Percentiles rank a stretch among this genome's conserved stretches.
Evolutionary conservation across 1,140 invertebrate species (phyloP).

Genomic region (Drosophila baimaii): DNA sequence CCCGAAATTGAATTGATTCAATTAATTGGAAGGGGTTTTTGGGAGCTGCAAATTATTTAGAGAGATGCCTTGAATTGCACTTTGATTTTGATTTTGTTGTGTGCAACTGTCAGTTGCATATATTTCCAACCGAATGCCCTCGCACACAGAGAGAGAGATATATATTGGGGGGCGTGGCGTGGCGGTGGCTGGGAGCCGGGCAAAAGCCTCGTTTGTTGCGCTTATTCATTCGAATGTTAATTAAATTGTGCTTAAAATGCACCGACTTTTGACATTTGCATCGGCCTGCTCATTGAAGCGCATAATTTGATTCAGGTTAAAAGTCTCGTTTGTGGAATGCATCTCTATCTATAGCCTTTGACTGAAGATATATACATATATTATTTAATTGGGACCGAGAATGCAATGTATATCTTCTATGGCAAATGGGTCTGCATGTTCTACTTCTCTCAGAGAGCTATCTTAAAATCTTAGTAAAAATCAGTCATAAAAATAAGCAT

Average conservation of each 20-base stretch:
- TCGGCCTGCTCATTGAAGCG: conserved; percentile 59
- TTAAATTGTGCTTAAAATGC: conserved; percentile 76
- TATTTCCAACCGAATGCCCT: conserved; percentile 66
- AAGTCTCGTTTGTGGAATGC: conserved; percentile 34
- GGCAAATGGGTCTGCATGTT: neutral
- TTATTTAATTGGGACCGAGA: neutral
- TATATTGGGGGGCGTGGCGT: conserved; percentile 3
- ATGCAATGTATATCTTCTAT: neutral
- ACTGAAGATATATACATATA: neutral
- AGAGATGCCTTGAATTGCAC: conserved; percentile 42
- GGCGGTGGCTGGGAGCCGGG: neutral
- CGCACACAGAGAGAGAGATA: conserved; percentile 54
- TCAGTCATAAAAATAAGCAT: neutral
- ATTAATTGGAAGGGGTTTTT: conserved; percentile 25
- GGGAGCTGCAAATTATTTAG: conserved; percentile 53
- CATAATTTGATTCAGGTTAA: conserved; percentile 66
- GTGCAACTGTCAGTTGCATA: conserved; percentile 80
- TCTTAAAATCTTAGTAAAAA: too few relatives aligned
- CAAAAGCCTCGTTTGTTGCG: conserved; percentile 35
- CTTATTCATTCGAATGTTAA: conserved; percentile 66
- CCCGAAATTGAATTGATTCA: conserved; percentile 23
- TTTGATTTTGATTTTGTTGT: conserved; percentile 75
- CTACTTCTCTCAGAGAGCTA: too few relatives aligned
- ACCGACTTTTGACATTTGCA: conserved; percentile 59
- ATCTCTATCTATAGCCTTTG: conserved; percentile 23